Base-by-base conservation (phyloP, 2,888 invertebrate species). In the Drosophila eohydei region DNA sequence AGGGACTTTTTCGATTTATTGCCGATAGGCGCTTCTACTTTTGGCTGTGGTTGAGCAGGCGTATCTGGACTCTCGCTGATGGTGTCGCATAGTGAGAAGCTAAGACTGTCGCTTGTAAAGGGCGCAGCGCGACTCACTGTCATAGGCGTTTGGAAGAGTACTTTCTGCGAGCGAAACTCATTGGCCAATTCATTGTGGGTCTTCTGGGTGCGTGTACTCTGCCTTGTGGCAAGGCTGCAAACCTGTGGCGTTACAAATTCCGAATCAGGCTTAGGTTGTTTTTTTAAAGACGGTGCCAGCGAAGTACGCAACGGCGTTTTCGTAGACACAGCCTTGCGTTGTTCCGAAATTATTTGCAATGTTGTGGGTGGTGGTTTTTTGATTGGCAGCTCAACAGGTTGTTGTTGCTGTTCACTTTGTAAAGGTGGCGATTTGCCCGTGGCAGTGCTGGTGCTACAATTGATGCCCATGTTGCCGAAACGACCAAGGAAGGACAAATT, bases 81-180 rank as follows among this genome's bases (percentile, higher is more conserved):
- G 11, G 91, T 90, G 68, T 92, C 92, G 54, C 92, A 92, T 0
- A 93, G 74, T 0, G 91, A 92, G 26, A 92, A 83, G 3, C 86
- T 85, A 21, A 92, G 83, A 55, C 92, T 92, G 46, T 92, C 91
- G 58, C 91, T 91, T 21, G 86, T 66, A 11, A 89, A 80, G 0
- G 91, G 90, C 3, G 91, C 87, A 9, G 51, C 71, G 0, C 92
- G 87, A 50, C 91, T 79, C 8, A 92, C 89, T 3, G 93, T 87
- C 88, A 92, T 92, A 8, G 93, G 93, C 2, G 93, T 93, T 71
- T 92, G 92, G 76, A 93, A 93, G 3, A 93, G 90, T 6, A 93
- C 91, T 70, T 93, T 93, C 61, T 92, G 92, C 2, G 92, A 89
- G 4, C 90, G 90, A 68, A 93, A 92, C 56, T 92, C 92, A 76